Evolutionary conservation across 2,113 vertebrate genomes (phyloP).

Genomic region (Stigmatopora argus): DNA sequence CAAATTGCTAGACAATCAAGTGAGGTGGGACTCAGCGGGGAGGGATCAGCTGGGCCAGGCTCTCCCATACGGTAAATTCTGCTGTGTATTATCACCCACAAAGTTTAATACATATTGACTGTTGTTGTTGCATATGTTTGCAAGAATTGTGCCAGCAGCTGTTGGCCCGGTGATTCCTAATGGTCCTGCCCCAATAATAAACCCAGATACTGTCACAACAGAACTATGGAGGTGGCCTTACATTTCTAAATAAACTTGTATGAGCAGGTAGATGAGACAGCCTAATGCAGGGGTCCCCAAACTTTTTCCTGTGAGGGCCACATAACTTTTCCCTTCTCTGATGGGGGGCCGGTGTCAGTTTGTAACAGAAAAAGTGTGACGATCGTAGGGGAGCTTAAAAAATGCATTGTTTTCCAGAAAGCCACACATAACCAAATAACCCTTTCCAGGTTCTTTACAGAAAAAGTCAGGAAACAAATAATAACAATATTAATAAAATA

Average conservation of each 20-base stretch:
- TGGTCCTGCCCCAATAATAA: constrained; percentile 60
- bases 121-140: neutral
- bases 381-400: no score
- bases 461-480: no score
- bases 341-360: no score
- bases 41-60: constrained; percentile 32
- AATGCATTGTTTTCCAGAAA: no score
- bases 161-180: constrained; percentile 69
- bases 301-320: no score
- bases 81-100: neutral
- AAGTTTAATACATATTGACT: neutral
- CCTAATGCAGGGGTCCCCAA: neutral
- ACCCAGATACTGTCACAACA: constrained; percentile 73
- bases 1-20: constrained; percentile 71
- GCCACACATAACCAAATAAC: no score
- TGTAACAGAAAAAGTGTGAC: no score
- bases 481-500: no score
- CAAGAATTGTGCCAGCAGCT: constrained; percentile 68
- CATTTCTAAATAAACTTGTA: constrained; percentile 73
- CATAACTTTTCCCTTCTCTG: no score
- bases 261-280: constrained; percentile 59
- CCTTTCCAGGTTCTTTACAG: no score
- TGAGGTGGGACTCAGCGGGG: constrained; percentile 26
- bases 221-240: constrained; percentile 81
- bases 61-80: constrained; percentile 45